Conservation (phyloP, 2,797 vertebrate genomes). For the Oophaga sylvatica region DNA sequence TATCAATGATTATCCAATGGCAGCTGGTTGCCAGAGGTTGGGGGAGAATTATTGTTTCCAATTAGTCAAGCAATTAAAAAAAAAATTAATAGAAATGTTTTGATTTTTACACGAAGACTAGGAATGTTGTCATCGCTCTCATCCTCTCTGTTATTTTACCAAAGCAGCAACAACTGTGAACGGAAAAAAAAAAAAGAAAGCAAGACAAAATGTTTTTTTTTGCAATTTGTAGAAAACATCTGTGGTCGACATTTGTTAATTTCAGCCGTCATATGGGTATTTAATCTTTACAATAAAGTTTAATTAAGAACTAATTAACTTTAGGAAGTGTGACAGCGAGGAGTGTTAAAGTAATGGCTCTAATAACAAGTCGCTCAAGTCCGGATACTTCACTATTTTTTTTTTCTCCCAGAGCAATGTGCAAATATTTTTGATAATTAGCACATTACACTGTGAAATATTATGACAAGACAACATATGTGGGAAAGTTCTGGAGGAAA, state of each 20-base stretch:
- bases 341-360: conserved; percentile 34
- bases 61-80: no score
- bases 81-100: background rate
- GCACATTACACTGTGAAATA: conserved; percentile 36
- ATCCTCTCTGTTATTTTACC: background rate
- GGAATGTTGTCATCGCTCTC: background rate
- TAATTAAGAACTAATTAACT: conserved; percentile 61
- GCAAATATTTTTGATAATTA: conserved; percentile 47
- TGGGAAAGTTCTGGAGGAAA: no score
- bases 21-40: no score
- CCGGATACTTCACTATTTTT: background rate
- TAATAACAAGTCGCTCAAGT: conserved; percentile 40
- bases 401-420: conserved; percentile 8
- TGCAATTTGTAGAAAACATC: conserved; percentile 52
- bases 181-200: conserved; percentile 7
- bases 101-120: background rate
- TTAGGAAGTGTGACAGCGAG: conserved; percentile 52
- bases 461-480: conserved; percentile 38
- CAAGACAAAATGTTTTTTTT: conserved; percentile 37
- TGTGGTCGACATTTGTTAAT: conserved; percentile 53
- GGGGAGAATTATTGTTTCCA: no score
- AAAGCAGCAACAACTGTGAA: conserved; percentile 18
- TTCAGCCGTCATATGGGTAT: conserved; percentile 58
- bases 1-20: no score
- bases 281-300: conserved; percentile 61